Conservation (phyloP, 2,113 vertebrate genomes). For the Xenopus borealis region DNA sequence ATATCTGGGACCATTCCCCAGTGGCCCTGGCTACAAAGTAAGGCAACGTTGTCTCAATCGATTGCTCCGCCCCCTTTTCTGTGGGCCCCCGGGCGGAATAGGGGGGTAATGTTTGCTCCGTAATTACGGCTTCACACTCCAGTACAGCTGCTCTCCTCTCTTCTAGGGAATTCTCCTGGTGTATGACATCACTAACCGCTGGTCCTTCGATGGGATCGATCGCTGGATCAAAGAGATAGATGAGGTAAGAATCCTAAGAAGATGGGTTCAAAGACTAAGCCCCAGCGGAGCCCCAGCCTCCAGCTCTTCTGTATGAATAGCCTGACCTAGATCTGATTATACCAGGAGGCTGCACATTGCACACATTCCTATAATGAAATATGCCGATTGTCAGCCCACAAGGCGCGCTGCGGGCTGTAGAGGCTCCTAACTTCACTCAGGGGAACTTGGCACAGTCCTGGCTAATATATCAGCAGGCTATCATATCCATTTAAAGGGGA, state of each 20-base stretch:
- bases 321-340: too few species aligned
- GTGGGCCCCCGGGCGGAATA: not conserved
- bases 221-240: conserved; percentile 98
- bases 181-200: conserved; percentile 96
- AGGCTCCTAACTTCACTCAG: too few species aligned
- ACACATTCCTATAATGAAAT: too few species aligned
- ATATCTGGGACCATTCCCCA: not conserved
- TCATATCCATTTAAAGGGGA: too few species aligned
- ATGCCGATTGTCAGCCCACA: too few species aligned
- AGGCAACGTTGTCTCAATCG: not conserved
- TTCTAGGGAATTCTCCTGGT: conserved; percentile 93
- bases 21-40: not conserved
- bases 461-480: too few species aligned
- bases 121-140: not conserved
- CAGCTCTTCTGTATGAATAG: too few species aligned
- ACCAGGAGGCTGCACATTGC: too few species aligned
- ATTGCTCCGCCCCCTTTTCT: not conserved
- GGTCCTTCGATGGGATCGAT: conserved; percentile 97
- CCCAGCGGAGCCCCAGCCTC: too few species aligned
- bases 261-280: too few species aligned
- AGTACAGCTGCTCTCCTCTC: not conserved
- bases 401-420: too few species aligned
- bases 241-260: conserved; percentile 70
- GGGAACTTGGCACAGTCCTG: too few species aligned
- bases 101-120: not conserved